Percentiles rank a stretch among this genome's conserved stretches.
These are phyloP conservation scores for Pterocles gutturalis DNA, from an alignment of 2,113 vertebrate species.

Conservation along the genomic window DNA sequence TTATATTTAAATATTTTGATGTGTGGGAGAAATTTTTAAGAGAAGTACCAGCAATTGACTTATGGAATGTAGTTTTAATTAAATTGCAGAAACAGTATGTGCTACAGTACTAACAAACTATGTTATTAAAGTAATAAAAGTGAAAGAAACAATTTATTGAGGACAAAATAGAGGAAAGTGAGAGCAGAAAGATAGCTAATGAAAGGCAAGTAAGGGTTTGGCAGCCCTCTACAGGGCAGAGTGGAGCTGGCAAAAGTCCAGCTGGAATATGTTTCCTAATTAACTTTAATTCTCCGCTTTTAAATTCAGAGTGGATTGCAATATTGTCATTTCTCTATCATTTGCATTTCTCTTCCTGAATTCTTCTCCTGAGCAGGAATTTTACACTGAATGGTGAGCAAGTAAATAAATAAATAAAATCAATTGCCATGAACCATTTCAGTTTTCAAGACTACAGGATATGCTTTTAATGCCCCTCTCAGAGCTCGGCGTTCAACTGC, in stretches of 20 bases:
- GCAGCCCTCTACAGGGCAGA: constrained; percentile 47
- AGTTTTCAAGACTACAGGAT: background rate
- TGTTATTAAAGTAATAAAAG: constrained; percentile 43
- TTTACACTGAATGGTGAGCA: rapidly evolving
- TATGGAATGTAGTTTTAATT: constrained; percentile 26
- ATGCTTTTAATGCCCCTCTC: constrained; percentile 50
- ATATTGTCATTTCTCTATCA: background rate
- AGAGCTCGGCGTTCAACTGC: background rate
- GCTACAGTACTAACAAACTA: background rate
- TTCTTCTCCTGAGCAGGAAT: background rate
- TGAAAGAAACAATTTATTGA: constrained; percentile 36
- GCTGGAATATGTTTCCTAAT: constrained; percentile 35
- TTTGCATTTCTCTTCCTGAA: background rate
- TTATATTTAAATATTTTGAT: constrained; percentile 9
- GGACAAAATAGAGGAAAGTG: constrained; percentile 4
- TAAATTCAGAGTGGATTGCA: background rate
- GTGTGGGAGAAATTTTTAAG: background rate
- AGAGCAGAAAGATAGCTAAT: background rate
- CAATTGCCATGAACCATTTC: background rate
- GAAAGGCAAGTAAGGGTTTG: constrained; percentile 29
- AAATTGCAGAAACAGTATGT: constrained; percentile 18
- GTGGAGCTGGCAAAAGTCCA: constrained; percentile 8
- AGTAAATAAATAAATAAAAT: constrained; percentile 39
- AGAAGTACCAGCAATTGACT: background rate
- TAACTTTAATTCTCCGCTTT: background rate